phyloP scores from a whole-genome alignment of 1,140 invertebrate species.

The Liolophura sinensis region DNA sequence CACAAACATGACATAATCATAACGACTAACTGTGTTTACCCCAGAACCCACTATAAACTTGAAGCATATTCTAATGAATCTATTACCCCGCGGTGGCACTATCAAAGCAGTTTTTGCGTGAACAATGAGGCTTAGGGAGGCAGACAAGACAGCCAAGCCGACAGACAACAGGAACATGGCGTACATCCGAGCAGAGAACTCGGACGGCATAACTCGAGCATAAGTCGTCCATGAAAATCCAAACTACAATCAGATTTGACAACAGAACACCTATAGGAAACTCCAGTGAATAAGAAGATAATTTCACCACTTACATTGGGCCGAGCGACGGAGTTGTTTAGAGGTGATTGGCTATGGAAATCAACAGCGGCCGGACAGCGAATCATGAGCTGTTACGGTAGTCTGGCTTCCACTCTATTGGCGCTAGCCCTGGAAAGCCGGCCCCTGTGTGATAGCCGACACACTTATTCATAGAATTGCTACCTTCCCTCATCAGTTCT shows the following conservation, averaged over 20 bases:
- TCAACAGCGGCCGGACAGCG: constrained; percentile 61
- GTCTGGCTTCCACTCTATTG: constrained; percentile 52
- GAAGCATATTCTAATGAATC: too few relatives aligned
- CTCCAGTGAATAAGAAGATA: constrained; percentile 63
- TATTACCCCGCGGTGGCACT: too few relatives aligned
- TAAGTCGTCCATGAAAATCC: too few relatives aligned
- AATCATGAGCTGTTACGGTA: constrained; percentile 52
- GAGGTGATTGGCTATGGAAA: constrained; percentile 59
- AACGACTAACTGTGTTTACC: too few relatives aligned
- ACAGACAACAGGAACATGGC: too few relatives aligned
- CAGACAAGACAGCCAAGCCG: too few relatives aligned
- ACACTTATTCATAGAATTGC: not conserved
- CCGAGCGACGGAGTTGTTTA: constrained; percentile 61
- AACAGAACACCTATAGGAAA: constrained; percentile 15
- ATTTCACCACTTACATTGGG: constrained; percentile 80
- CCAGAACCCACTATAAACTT: too few relatives aligned
- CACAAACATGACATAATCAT: too few relatives aligned
- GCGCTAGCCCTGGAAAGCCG: constrained; percentile 31
- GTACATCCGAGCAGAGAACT: too few relatives aligned
- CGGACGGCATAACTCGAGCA: too few relatives aligned
- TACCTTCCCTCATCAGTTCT: not conserved
- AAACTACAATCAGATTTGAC: constrained; percentile 25
- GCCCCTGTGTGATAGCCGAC: not conserved
- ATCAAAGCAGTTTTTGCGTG: too few relatives aligned
- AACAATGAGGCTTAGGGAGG: too few relatives aligned